These are phyloP conservation scores for Malacoctenus gilli DNA, from an alignment of 2,797 vertebrate species.

Conservation along the genomic window DNA sequence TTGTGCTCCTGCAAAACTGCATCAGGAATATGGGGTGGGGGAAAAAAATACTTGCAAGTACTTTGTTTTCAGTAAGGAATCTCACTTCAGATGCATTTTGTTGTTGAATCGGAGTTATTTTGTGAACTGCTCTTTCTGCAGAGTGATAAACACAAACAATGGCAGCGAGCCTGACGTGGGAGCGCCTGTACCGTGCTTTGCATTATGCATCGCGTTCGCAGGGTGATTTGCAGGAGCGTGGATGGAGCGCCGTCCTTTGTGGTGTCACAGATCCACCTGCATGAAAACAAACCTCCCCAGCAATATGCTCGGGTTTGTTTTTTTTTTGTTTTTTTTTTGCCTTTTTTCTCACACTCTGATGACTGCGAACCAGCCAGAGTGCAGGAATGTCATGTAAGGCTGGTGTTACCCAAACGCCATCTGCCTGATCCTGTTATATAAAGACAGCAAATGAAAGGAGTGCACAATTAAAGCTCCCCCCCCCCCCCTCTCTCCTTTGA, in stretches of 20 bases:
- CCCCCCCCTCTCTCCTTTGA: slow-evolving; percentile 16
- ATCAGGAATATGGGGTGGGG: neutral
- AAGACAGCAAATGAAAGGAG: slow-evolving; percentile 62
- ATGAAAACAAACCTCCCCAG: no score
- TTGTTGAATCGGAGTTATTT: no score
- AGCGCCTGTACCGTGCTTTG: no score
- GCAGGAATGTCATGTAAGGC: slow-evolving; percentile 70
- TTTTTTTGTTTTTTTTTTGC: no score
- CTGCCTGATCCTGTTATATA: slow-evolving; percentile 79
- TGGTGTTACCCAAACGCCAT: slow-evolving; percentile 75
- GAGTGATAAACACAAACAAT: no score
- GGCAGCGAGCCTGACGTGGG: no score
- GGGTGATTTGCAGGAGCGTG: no score
- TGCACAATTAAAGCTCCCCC: slow-evolving; percentile 66
- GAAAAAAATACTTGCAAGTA: no score
- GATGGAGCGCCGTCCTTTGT: no score
- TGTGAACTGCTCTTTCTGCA: no score
- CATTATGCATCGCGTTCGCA: no score
- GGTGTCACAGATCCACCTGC: no score
- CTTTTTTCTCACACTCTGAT: slow-evolving; percentile 16
- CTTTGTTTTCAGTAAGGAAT: neutral
- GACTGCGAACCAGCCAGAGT: slow-evolving; percentile 34
- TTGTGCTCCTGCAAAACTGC: slow-evolving; percentile 1
- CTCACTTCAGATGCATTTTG: slow-evolving; percentile 1
- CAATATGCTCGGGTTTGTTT: neutral